phyloP scores from a whole-genome alignment of 1,140 invertebrate species.

The Eciton burchellii region DNA sequence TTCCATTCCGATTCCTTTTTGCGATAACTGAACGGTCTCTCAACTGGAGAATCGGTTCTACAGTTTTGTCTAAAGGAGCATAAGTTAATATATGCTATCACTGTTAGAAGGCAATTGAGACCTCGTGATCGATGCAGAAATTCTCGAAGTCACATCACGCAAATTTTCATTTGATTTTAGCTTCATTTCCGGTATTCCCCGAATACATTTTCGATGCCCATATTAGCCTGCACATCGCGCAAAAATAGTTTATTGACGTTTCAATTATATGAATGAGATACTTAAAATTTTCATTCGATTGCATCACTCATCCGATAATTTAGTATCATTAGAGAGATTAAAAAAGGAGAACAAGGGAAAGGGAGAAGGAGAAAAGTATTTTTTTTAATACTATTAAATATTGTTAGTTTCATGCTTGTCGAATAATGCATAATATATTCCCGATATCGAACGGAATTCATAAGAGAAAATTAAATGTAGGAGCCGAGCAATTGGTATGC shows the following conservation, averaged over 20 bases:
- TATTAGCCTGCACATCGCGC: background rate
- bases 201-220: slow-evolving; percentile 11
- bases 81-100: background rate
- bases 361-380: background rate
- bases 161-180: background rate
- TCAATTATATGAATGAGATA: slow-evolving; percentile 15
- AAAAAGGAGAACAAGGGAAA: background rate
- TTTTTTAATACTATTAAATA: slow-evolving; percentile 26
- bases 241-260: background rate
- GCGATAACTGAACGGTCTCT: background rate
- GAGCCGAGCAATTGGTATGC: slow-evolving; percentile 19
- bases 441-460: slow-evolving; percentile 40
- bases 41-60: background rate
- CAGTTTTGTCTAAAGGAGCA: background rate
- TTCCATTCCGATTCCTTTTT: background rate
- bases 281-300: slow-evolving; percentile 10
- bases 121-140: too few species aligned
- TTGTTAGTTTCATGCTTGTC: slow-evolving; percentile 17
- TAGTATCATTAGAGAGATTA: background rate
- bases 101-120: background rate
- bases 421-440: slow-evolving; percentile 34
- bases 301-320: slow-evolving; percentile 3
- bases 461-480: slow-evolving; percentile 49
- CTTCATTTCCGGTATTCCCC: background rate
- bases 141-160: too few species aligned